phyloP scores from a whole-genome alignment of 1,140 invertebrate species.

The Drosophila arawakana region DNA sequence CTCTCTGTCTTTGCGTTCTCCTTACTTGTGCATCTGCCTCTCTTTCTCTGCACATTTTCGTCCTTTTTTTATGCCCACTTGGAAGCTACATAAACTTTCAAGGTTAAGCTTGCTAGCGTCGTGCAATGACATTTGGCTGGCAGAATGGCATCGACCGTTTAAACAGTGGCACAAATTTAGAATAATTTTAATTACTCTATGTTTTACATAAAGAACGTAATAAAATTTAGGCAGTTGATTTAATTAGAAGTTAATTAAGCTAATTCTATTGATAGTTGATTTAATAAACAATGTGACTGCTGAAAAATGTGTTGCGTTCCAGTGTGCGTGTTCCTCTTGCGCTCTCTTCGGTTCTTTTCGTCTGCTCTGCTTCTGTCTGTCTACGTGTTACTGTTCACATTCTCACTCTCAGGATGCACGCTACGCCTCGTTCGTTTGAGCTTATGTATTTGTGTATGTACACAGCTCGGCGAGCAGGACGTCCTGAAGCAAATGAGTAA shows the following conservation, averaged over 20 bases:
- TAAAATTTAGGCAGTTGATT: not conserved
- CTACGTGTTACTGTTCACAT: slow-evolving; percentile 65
- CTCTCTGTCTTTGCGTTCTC: not conserved
- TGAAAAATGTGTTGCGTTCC: slow-evolving; percentile 5
- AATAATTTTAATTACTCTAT: not conserved
- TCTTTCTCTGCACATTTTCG: slow-evolving; percentile 6
- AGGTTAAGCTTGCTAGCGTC: slow-evolving; percentile 68
- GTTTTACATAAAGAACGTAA: not conserved
- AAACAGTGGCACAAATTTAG: slow-evolving; percentile 28
- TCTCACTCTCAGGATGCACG: slow-evolving; percentile 52
- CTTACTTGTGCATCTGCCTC: not conserved
- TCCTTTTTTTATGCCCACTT: slow-evolving; percentile 51
- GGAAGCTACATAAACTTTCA: slow-evolving; percentile 61
- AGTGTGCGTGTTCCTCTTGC: slow-evolving; percentile 35
- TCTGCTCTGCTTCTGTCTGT: slow-evolving; percentile 41
- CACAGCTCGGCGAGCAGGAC: slow-evolving; percentile 1
- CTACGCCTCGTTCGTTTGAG: slow-evolving; percentile 38
- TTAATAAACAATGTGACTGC: not conserved
- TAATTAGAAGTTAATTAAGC: not conserved
- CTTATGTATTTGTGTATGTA: slow-evolving; percentile 5
- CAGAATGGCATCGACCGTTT: slow-evolving; percentile 41
- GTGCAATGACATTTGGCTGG: slow-evolving; percentile 71
- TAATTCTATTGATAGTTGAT: not conserved
- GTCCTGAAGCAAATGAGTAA: slow-evolving; percentile 10
- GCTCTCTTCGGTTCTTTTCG: slow-evolving; percentile 1